Evolutionary conservation across 2,113 vertebrate species (phyloP), one percentile per base, ranked within the genome.

Genomic region (Rhegmatorhina hoffmannsi): DNA sequence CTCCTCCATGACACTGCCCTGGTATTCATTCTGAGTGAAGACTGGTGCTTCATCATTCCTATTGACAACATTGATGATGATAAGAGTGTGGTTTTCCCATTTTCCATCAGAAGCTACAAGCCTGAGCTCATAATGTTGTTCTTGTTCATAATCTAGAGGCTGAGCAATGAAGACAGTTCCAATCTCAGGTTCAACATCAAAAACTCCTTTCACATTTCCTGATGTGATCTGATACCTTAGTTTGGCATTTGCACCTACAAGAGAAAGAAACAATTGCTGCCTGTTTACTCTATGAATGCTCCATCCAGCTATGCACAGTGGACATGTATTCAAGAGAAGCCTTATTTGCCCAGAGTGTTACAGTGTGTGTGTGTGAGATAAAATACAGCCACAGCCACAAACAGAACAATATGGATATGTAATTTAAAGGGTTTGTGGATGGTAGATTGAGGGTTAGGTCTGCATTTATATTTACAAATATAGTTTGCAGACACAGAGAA

Each of bases 41-140:
- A 98, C 95, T 14, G 99, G 99, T 21, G 98, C 98, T 96, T 99
- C 99, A 1, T 99, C 99, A 33, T 99, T 99, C 87, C 97, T 98
- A 95, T 99, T 99, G 59, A 98, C 82, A 68, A 99, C 97, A 77
- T 91, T 97, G 50, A 99, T 98, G 68, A 97, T 78, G 68, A 99
- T 95, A 85, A 97, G 95, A 24, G 98, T 99, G 86, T 99, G 98
- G 80, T 99, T 99, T 97, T 99, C 99, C 99, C 99, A 99, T 88
- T 99, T 99, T 46, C 99, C 99, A 86, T 99, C 99, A 10, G 99
- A 99, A 10, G 98, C 98, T 49, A 99, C 98, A 95, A 99, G 97
- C 18, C 95, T 95, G 40, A 99, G 98, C 87, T 99, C 98, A 46
- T 98, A 98, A 50, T 81, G 96, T 68, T 97, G 98, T 70, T 98